phyloP scores from a whole-genome alignment of 2,113 vertebrate genomes.

The Cynopterus brachyotis region DNA sequence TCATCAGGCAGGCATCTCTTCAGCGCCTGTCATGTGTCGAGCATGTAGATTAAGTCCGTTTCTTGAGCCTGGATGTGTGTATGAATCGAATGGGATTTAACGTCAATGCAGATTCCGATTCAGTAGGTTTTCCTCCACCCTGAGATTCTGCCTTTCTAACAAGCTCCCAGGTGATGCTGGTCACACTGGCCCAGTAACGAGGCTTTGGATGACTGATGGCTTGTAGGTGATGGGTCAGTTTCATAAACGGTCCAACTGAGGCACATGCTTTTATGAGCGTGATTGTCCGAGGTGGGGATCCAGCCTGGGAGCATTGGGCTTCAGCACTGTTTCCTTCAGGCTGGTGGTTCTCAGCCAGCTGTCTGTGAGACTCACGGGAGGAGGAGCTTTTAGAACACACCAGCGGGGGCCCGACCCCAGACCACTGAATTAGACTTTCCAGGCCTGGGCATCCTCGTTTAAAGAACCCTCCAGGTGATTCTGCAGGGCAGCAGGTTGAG shows the following conservation, averaged over 20 bases:
- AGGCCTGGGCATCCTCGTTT: not conserved
- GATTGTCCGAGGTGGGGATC: not conserved
- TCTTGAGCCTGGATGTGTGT: not conserved
- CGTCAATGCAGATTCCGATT: not conserved
- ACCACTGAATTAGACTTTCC: not conserved
- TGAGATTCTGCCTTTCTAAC: not conserved
- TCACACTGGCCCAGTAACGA: not conserved
- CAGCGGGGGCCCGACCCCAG: fast-evolving
- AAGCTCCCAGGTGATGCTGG: not conserved
- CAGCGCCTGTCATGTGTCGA: not conserved
- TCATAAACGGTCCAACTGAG: not conserved
- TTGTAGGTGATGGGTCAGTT: not conserved
- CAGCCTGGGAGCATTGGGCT: not conserved
- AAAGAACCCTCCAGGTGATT: not conserved
- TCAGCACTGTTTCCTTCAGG: not conserved
- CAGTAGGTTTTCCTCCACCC: not conserved
- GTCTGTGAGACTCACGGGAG: not conserved
- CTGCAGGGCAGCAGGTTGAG: not conserved
- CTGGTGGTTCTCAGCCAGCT: not conserved
- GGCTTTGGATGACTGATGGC: not conserved
- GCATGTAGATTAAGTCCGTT: too few species aligned
- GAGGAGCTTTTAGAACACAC: not conserved
- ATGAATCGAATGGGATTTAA: not conserved
- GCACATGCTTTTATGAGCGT: not conserved
- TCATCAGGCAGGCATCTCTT: not conserved